Evolutionary conservation across 2,888 invertebrate genomes (phyloP).

Genomic region (Athrips mouffetella): DNA sequence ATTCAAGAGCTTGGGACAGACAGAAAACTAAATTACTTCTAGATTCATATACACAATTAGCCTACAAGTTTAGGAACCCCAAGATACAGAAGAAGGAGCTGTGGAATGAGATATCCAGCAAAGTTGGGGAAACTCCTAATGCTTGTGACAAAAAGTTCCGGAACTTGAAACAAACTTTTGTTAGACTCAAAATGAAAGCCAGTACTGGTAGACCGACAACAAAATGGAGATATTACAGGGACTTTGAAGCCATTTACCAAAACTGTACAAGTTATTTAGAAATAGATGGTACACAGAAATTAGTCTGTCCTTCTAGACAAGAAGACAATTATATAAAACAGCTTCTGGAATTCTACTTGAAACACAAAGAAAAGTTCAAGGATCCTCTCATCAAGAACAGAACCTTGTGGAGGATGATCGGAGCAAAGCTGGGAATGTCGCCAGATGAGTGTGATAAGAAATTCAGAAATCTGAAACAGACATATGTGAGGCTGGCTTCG

Average conservation of each 20-base stretch:
- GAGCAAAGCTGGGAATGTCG: conserved; percentile 48
- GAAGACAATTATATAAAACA: conserved; percentile 57
- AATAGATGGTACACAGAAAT: conserved; percentile 25
- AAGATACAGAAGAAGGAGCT: conserved; percentile 60
- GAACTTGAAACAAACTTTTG: conserved; percentile 65
- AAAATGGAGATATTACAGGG: conserved; percentile 64
- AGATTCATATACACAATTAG: conserved; percentile 54
- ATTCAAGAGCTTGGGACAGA: conserved; percentile 52
- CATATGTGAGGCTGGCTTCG: conserved; percentile 54
- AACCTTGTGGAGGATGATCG: conserved; percentile 53
- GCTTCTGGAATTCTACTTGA: conserved; percentile 56
- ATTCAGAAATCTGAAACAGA: conserved; percentile 67
- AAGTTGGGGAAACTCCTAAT: conserved; percentile 23
- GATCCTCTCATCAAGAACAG: conserved; percentile 60
- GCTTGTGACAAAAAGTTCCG: conserved; percentile 60
- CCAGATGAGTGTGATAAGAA: conserved; percentile 65
- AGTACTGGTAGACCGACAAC: conserved; percentile 45
- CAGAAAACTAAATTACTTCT: conserved; percentile 52
- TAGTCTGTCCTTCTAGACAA: conserved; percentile 28
- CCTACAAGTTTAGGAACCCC: conserved; percentile 59
- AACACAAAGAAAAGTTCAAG: conserved; percentile 58
- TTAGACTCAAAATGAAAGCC: conserved; percentile 52
- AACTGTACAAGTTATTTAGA: conserved; percentile 23
- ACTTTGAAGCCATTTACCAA: conserved; percentile 57
- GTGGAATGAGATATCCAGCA: conserved; percentile 28